These are phyloP conservation scores for Villa cingulata DNA, from an alignment of 2,888 invertebrate genomes.

Conservation along the genomic window DNA sequence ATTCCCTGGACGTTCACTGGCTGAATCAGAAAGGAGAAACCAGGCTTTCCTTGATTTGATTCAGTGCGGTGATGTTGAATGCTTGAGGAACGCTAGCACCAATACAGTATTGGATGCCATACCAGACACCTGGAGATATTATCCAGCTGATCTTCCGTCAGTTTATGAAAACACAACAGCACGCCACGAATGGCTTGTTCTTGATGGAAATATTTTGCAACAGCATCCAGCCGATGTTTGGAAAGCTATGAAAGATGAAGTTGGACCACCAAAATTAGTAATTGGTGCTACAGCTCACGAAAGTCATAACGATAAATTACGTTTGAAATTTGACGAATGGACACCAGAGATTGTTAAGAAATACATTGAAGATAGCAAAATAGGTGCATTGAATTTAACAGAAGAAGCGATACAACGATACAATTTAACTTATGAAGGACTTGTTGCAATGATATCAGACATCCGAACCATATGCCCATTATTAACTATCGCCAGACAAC, in stretches of 20 bases:
- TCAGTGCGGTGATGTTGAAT: conserved; percentile 44
- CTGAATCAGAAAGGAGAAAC: conserved; percentile 47
- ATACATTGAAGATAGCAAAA: conserved; percentile 41
- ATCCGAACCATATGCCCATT: conserved; percentile 69
- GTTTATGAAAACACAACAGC: conserved; percentile 41
- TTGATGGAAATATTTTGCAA: conserved; percentile 56
- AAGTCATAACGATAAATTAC: conserved; percentile 48
- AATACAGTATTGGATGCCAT: conserved; percentile 51
- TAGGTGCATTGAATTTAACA: conserved; percentile 49
- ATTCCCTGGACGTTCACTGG: conserved; percentile 51
- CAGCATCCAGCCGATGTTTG: conserved; percentile 53
- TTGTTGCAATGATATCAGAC: conserved; percentile 61
- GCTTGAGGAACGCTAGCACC: conserved; percentile 41
- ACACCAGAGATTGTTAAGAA: conserved; percentile 49
- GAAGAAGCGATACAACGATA: conserved; percentile 50
- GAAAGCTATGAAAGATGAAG: conserved; percentile 37
- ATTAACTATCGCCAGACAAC: conserved; percentile 48
- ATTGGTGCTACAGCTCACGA: conserved; percentile 64
- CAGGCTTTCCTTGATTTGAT: conserved; percentile 44
- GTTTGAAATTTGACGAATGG: conserved; percentile 49
- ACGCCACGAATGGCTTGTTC: conserved; percentile 60
- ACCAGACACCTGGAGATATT: conserved; percentile 57
- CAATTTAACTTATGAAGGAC: conserved; percentile 51
- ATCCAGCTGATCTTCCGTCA: conserved; percentile 41
- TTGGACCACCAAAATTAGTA: conserved; percentile 41